Evolutionary conservation across 2,888 invertebrate species (phyloP), one percentile per base, ranked within the genome.

Genomic region (Carcina quercana): DNA sequence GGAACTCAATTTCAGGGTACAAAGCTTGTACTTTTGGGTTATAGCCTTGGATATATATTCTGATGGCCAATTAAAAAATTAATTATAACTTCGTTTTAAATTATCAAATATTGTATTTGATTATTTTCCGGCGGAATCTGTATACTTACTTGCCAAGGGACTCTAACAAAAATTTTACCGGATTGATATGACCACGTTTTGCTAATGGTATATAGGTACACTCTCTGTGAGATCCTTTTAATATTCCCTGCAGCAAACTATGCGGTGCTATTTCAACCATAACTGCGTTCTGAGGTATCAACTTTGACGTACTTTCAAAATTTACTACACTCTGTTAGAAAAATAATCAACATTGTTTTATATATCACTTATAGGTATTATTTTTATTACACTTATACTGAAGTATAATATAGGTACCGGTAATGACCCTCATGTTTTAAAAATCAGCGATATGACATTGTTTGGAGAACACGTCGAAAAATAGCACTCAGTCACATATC

Each of bases 251-350:
- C 13, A 96, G 80, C 12, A 96, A 79, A 13, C 93, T 91, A 50
- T 96, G 95, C 0, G 96, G 95, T 0, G 95, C 95, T 36, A 96
- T 88, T 69, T 96, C 95, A 29, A 96, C 88, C 2, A 90, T 85
- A n/a, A 95, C 79, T 0, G 95, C 93, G 54, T 93, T 88, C 5
- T 86, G 75, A 0, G 94, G 95, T 32, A 96, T 89, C 51, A 91
- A 82, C 30, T 74, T 82, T 4, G 91, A 75, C 0, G 90, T 91
- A 67, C 95, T 95, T 60, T 94, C 92, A 53, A 93, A 93, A 2
- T 88, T 65, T 1, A 91, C 91, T 2, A 90, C 86, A 35, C 75
- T 88, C 49, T 73, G 40, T n/a, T n/a, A n/a, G n/a, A n/a, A n/a
- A n/a, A n/a, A n/a, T n/a, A n/a, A n/a, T n/a, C n/a, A n/a, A n/a